Base-by-base conservation (phyloP, 2,888 invertebrate species). In the Aproaerema taeniolella region DNA sequence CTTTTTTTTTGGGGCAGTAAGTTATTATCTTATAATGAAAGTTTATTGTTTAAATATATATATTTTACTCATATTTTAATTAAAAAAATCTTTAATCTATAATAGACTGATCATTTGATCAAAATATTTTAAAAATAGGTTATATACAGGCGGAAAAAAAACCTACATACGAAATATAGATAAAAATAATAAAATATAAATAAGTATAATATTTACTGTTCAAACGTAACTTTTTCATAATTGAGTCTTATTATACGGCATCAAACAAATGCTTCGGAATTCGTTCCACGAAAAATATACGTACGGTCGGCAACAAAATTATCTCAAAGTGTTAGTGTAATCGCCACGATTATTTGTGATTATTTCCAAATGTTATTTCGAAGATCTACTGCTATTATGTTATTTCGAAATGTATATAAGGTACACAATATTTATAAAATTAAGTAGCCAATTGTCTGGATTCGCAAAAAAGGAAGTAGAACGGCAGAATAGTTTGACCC, bases 261-360 rank as follows among this genome's bases (percentile, higher is more conserved):
- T 83, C 83, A 85, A 80, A 85, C 82, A 81, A 86, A 83, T 80
- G 83, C 67, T 77, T 68, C 56, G 78, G 82, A 79, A 81, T 83
- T 76, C 61, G 69, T 86, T 86, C 85, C 81, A 72, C 78, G 85
- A 85, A 85, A 77, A 69, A 67, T 59, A 61, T 56, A 50, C 49
- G 77, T 81, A 85, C 67, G 58, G 82, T 77, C 72, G 53, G 81
- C 81, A 80, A 43, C 54, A 41, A 61, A 77, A 80, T 72, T 70
- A 70, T 63, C 53, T 64, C 56, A 55, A 58, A 61, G 60, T 58
- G 55, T 48, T 59, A 58, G 56, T 46, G 55, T 81, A 82, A 81
- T 79, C 62, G 64, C 65, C 46, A 55, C 73, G 61, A 79, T 81
- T 79, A 80, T 75, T 67, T 60, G 56, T 74, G 74, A 78, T 80